Evolutionary conservation across 2,113 vertebrate species (phyloP).

Genomic region (Okapia johnstoni): DNA sequence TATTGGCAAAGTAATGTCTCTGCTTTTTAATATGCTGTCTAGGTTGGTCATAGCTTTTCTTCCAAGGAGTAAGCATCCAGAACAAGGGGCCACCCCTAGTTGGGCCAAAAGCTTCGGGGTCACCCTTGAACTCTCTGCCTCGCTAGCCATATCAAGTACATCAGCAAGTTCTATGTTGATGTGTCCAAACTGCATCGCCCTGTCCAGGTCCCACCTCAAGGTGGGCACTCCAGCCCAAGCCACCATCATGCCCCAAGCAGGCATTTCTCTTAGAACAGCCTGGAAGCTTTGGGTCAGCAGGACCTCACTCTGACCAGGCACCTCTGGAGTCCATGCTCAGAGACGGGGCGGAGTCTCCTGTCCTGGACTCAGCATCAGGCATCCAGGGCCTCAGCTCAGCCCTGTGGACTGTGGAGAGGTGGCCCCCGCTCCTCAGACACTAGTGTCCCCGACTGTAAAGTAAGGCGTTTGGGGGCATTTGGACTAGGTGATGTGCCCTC

Average conservation of each 20-base stretch:
- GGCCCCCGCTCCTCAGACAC: accelerated
- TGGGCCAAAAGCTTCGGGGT: not conserved
- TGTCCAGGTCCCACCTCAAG: accelerated
- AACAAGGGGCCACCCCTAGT: too few species aligned
- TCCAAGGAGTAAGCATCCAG: not conserved
- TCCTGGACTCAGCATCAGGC: not conserved
- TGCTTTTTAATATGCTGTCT: not conserved
- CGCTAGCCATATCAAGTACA: not conserved
- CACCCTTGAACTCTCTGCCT: not conserved
- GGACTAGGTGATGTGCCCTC: not conserved
- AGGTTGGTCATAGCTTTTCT: not conserved
- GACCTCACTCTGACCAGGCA: not conserved
- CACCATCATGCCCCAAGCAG: not conserved
- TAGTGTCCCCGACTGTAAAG: not conserved
- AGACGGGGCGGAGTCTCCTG: accelerated
- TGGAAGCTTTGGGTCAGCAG: not conserved
- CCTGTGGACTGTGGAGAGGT: not conserved
- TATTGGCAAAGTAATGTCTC: not conserved
- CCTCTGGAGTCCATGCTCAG: not conserved
- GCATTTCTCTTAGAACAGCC: not conserved
- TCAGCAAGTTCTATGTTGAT: not conserved
- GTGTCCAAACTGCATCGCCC: accelerated
- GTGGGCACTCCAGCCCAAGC: not conserved
- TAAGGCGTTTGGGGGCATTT: accelerated
- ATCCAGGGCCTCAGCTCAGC: not conserved